Evolutionary conservation across 2,113 vertebrate genomes (phyloP).

Genomic region (Halichoeres trimaculatus): DNA sequence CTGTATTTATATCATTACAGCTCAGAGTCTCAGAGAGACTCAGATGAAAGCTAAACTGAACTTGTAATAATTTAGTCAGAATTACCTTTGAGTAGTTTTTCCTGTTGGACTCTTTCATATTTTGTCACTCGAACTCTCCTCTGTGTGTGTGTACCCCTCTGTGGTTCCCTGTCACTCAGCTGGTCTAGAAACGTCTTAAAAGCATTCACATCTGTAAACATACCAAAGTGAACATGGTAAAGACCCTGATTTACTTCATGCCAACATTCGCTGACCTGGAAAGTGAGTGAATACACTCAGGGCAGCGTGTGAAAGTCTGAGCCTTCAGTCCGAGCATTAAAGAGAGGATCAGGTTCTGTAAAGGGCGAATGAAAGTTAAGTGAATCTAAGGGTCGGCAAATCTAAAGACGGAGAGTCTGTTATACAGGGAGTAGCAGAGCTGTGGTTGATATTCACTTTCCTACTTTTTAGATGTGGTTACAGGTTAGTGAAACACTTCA

Average conservation of each 20-base stretch:
- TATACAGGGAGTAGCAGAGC: background rate
- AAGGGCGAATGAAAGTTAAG: conserved; percentile 38
- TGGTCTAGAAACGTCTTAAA: background rate
- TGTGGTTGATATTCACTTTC: background rate
- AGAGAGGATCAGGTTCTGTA: conserved; percentile 26
- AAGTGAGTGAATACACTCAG: conserved; percentile 12
- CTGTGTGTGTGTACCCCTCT: conserved; percentile 2
- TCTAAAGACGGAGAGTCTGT: conserved; percentile 5
- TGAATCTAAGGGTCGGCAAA: conserved; percentile 30
- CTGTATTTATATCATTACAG: background rate
- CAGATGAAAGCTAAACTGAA: background rate
- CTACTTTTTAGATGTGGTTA: background rate
- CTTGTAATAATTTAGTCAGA: background rate
- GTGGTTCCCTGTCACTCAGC: conserved; percentile 5
- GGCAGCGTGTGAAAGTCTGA: conserved; percentile 1
- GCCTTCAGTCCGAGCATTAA: conserved; percentile 19
- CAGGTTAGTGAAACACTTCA: background rate
- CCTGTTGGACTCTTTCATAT: background rate
- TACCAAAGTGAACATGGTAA: conserved; percentile 21
- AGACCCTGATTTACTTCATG: conserved; percentile 12
- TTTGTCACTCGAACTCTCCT: background rate
- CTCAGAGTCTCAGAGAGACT: background rate
- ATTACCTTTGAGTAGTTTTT: conserved; percentile 9
- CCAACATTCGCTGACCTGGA: conserved; percentile 19
- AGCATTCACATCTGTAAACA: conserved; percentile 22